phyloP scores from a whole-genome alignment of 1,140 invertebrate species.

The Papilio helenus region DNA sequence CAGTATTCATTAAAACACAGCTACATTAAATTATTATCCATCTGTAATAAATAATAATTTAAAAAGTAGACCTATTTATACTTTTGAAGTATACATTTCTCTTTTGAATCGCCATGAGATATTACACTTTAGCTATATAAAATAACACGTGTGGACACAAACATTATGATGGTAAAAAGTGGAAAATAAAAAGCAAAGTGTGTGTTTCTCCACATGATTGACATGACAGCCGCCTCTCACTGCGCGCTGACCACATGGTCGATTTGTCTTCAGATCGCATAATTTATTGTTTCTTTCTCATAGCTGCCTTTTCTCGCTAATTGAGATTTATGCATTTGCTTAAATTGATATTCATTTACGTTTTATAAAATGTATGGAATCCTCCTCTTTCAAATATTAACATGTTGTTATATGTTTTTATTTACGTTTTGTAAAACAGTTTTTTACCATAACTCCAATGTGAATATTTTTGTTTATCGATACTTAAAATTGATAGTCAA shows the following conservation, averaged over 20 bases:
- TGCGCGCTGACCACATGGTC: slow-evolving; percentile 28
- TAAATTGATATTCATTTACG: neutral
- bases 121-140: neutral
- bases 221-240: slow-evolving; percentile 61
- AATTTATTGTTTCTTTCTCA: neutral
- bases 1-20: neutral
- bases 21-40: neutral
- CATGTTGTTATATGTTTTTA: no score
- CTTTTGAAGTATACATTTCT: neutral
- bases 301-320: neutral
- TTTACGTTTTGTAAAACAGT: no score
- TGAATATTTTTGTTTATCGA: no score
- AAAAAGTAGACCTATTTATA: neutral
- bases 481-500: no score
- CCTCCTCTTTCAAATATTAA: no score
- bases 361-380: no score
- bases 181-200: slow-evolving; percentile 59
- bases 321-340: neutral
- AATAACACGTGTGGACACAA: neutral
- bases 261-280: slow-evolving; percentile 8
- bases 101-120: slow-evolving; percentile 18
- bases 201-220: slow-evolving; percentile 64
- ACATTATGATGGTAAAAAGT: slow-evolving; percentile 51
- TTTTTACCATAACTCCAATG: no score
- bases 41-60: neutral